A percentile compares a stretch with the other conserved stretches of the same genome.
These are phyloP conservation scores for Cheilosia vulpina DNA, from an alignment of 2,888 invertebrate species.

Conservation along the genomic window DNA sequence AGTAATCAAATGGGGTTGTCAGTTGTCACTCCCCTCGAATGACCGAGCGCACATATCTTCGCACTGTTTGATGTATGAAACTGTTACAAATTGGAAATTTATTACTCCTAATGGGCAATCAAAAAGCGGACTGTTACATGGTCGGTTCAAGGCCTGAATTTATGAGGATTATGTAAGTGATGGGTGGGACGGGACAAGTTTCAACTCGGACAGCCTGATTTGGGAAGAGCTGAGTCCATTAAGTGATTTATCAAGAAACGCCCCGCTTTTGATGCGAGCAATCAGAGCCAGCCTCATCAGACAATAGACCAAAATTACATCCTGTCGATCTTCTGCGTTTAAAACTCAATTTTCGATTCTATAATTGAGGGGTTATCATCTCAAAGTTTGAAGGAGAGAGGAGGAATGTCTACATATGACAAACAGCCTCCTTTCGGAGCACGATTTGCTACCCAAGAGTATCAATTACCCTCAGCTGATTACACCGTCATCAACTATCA, in stretches of 20 bases:
- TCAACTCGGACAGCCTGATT: not conserved
- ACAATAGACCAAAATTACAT: not conserved
- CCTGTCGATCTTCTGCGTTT: not conserved
- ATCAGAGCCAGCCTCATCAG: not conserved
- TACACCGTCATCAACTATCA: slow-evolving; percentile 69
- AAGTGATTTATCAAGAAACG: slow-evolving; percentile 27
- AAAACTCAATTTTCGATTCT: not conserved
- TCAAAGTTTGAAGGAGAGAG: not conserved
- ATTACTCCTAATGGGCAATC: slow-evolving; percentile 38
- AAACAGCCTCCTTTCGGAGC: slow-evolving; percentile 40
- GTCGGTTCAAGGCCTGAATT: slow-evolving; percentile 4
- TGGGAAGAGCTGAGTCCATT: not conserved
- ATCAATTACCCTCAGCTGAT: slow-evolving; percentile 64
- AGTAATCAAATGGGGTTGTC: slow-evolving; percentile 28
- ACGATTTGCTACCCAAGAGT: slow-evolving; percentile 45
- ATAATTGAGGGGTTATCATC: slow-evolving; percentile 1
- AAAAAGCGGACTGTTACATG: slow-evolving; percentile 10
- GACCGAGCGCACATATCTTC: slow-evolving; percentile 9
- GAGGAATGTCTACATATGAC: not conserved
- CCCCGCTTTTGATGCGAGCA: not conserved
- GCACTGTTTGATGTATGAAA: slow-evolving; percentile 45
- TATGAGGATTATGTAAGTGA: slow-evolving; percentile 21
- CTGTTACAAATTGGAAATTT: slow-evolving; percentile 67
- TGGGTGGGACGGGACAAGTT: not conserved
- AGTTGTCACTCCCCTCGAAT: slow-evolving; percentile 58